A percentile compares a stretch with the other conserved stretches of the same genome.
Conservation (phyloP, 2,113 vertebrate genomes). For the Lanius collurio region DNA sequence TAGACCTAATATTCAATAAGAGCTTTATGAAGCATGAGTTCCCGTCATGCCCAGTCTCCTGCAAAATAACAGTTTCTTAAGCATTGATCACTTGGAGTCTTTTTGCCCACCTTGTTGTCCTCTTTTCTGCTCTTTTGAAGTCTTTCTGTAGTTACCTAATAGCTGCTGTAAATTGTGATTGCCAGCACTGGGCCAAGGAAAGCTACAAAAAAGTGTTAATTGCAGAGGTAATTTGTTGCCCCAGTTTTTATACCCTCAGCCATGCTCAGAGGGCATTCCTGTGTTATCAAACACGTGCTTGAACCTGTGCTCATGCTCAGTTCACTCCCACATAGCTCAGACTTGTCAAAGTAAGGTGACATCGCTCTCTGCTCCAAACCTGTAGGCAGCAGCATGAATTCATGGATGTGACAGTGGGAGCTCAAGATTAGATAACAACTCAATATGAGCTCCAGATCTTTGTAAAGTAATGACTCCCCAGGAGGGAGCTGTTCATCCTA, state of each 20-base stretch:
- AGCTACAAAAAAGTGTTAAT: not conserved
- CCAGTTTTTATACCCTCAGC: not conserved
- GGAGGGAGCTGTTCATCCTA: not conserved
- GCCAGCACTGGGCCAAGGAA: not conserved
- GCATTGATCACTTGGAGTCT: not conserved
- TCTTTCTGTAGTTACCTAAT: not conserved
- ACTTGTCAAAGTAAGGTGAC: not conserved
- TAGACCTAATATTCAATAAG: not conserved
- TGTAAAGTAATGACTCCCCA: not conserved
- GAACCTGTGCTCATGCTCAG: accelerated
- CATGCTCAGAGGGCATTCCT: not conserved
- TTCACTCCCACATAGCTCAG: not conserved
- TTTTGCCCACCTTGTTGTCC: not conserved
- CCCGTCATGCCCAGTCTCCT: not conserved
- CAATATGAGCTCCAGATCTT: not conserved
- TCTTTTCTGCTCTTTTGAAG: not conserved
- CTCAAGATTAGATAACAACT: not conserved
- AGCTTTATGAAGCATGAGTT: not conserved
- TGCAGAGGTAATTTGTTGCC: not conserved
- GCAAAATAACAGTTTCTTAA: not conserved
- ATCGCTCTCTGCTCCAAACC: not conserved
- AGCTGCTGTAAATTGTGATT: not conserved
- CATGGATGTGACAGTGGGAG: not conserved
- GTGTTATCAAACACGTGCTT: accelerated
- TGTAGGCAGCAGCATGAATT: not conserved